Evolutionary conservation across 2,797 vertebrate species (phyloP).

Genomic region (Atherinosoma microstoma): DNA sequence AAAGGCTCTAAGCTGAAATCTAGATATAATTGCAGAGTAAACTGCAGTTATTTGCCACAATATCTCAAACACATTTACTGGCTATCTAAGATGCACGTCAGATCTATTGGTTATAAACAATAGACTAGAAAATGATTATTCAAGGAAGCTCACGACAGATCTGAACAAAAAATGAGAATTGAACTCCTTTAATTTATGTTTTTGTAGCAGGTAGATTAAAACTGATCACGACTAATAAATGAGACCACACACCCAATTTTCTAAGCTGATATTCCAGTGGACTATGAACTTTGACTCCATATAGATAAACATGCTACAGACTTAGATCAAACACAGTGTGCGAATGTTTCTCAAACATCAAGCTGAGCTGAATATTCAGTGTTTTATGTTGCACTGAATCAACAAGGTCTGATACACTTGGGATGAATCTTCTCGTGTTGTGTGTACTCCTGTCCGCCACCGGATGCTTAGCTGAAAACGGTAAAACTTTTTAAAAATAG

Average conservation of each 20-base stretch:
- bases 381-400: not conserved
- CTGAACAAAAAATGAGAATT: not conserved
- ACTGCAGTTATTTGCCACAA: no score
- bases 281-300: constrained; percentile 47
- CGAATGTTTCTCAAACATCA: not conserved
- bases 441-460: constrained; percentile 43
- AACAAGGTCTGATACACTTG: constrained; percentile 1
- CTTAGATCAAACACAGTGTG: not conserved
- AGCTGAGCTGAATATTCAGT: constrained; percentile 8
- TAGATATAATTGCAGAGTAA: not conserved
- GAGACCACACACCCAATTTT: constrained; percentile 28
- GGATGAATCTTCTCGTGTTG: constrained; percentile 42
- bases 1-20: not conserved
- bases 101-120: not conserved
- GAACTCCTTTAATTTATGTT: not conserved
- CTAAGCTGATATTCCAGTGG: constrained; percentile 11
- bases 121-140: not conserved
- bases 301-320: not conserved
- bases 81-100: not conserved
- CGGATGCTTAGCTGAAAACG: constrained; percentile 49
- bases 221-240: constrained; percentile 5
- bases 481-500: constrained; percentile 31
- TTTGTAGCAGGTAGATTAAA: not conserved
- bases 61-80: no score
- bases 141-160: not conserved